These are phyloP conservation scores for Amazona vittata DNA, from an alignment of 2,113 vertebrate genomes.

Conservation along the genomic window DNA sequence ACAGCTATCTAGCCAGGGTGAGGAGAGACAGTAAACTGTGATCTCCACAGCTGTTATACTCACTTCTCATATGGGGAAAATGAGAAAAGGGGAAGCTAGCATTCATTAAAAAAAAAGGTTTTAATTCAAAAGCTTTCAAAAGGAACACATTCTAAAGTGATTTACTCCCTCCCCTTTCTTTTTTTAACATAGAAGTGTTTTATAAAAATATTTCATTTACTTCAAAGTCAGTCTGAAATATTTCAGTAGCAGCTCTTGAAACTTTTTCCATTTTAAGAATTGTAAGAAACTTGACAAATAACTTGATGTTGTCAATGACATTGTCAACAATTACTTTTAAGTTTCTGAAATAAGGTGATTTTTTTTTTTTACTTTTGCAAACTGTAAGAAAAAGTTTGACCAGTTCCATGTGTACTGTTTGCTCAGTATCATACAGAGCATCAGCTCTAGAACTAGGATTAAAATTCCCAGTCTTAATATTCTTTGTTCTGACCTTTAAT, in stretches of 20 bases:
- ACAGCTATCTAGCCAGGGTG: background rate
- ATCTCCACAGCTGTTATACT: background rate
- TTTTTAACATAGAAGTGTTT: background rate
- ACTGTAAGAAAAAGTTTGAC: background rate
- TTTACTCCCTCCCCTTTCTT: fast-evolving
- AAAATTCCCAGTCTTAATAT: background rate
- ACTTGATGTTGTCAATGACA: fast-evolving
- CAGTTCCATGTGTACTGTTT: background rate
- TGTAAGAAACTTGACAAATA: background rate
- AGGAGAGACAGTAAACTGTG: background rate
- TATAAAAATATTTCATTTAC: background rate
- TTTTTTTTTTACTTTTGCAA: background rate
- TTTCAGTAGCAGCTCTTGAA: background rate
- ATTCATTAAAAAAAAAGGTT: background rate
- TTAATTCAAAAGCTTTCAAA: background rate
- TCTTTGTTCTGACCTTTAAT: background rate
- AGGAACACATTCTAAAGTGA: background rate
- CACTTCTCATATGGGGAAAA: background rate
- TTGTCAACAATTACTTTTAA: background rate
- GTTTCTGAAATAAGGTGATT: background rate
- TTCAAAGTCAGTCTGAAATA: background rate
- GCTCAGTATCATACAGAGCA: background rate
- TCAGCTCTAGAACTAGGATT: background rate
- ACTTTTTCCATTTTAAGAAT: background rate
- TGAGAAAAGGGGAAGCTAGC: background rate